These are phyloP conservation scores for Euura lappo DNA, from an alignment of 1,140 invertebrate genomes.

Conservation along the genomic window DNA sequence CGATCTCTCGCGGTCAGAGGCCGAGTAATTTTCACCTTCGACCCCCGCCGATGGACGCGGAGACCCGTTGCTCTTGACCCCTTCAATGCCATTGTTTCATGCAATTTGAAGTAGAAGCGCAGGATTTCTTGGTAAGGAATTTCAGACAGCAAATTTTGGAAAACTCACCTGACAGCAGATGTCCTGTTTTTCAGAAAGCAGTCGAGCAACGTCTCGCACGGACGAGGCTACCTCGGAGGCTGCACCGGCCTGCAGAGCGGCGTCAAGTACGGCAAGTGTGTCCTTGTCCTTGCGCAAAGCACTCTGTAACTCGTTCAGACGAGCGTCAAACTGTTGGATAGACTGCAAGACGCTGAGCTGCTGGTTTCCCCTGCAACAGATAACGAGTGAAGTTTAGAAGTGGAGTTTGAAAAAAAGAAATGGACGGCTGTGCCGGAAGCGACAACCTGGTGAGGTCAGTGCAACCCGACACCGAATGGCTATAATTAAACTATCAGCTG, in stretches of 20 bases:
- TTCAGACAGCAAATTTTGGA: not conserved
- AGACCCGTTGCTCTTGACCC: no score
- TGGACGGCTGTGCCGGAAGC: not conserved
- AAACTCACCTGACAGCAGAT: slow-evolving; percentile 53
- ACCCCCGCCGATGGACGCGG: not conserved
- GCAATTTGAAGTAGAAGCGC: no score
- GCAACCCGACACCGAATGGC: not conserved
- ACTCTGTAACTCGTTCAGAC: slow-evolving; percentile 68
- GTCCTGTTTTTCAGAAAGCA: slow-evolving; percentile 71
- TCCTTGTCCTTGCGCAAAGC: slow-evolving; percentile 70
- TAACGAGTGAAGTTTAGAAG: slow-evolving; percentile 7
- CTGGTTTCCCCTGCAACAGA: slow-evolving; percentile 59
- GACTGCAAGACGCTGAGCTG: slow-evolving; percentile 61
- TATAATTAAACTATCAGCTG: not conserved
- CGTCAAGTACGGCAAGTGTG: slow-evolving; percentile 67
- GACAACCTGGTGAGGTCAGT: not conserved
- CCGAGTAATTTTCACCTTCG: slow-evolving; percentile 10
- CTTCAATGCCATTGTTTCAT: no score
- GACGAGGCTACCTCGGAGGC: slow-evolving; percentile 67
- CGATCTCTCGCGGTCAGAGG: slow-evolving; percentile 30
- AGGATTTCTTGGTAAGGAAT: no score
- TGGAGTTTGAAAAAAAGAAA: not conserved
- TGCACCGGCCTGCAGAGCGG: slow-evolving; percentile 66
- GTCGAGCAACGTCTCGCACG: slow-evolving; percentile 70
- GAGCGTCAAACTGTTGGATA: slow-evolving; percentile 69